phyloP scores from a whole-genome alignment of 2,797 vertebrate genomes.

The Mormyrus hasselquistii region DNA sequence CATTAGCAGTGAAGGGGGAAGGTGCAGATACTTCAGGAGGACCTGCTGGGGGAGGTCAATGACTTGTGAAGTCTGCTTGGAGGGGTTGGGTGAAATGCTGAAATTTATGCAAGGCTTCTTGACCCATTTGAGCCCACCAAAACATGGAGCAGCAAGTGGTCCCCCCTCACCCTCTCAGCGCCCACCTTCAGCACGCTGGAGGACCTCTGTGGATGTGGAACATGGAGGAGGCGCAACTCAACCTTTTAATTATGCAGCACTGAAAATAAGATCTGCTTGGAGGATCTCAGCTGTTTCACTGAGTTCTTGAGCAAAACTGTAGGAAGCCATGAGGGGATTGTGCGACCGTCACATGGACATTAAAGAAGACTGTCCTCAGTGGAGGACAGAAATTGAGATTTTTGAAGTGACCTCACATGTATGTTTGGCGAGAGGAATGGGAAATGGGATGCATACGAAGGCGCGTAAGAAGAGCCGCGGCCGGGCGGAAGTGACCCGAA shows the following conservation, averaged over 20 bases:
- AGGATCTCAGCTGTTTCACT: background rate
- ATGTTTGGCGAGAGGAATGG: background rate
- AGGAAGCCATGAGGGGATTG: background rate
- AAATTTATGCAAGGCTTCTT: background rate
- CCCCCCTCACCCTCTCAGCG: background rate
- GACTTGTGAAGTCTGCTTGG: background rate
- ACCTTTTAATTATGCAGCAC: background rate
- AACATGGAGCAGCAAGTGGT: background rate
- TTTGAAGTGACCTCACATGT: background rate
- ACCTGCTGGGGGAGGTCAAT: background rate
- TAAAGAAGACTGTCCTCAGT: background rate
- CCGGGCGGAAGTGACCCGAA: slow-evolving; percentile 34
- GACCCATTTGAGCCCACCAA: background rate
- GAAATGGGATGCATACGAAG: background rate
- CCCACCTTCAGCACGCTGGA: background rate
- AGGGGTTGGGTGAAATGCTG: background rate
- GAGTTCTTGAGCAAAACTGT: background rate
- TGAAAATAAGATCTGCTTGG: background rate
- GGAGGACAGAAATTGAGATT: background rate
- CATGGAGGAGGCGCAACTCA: background rate
- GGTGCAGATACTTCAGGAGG: background rate
- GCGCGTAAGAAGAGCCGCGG: background rate
- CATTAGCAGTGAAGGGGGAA: background rate
- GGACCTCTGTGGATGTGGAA: background rate
- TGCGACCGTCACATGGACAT: background rate